phyloP scores from a whole-genome alignment of 2,888 invertebrate species.

The Amblyjoppa proteus region DNA sequence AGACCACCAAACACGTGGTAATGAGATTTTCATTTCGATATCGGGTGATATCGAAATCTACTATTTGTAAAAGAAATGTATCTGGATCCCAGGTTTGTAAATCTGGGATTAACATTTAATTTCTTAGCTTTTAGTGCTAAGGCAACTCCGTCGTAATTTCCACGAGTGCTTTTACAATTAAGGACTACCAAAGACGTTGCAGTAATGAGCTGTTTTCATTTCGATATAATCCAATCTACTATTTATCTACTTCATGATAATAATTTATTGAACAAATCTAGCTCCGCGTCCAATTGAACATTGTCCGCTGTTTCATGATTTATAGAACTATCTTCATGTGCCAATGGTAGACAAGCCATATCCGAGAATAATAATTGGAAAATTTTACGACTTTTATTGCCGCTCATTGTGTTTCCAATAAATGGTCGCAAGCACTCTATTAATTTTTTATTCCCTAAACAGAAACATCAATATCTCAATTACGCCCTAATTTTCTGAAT shows the following conservation, averaged over 20 bases:
- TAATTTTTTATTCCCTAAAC: neutral
- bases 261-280: neutral
- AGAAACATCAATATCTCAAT: neutral
- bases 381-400: neutral
- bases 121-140: too few relatives aligned
- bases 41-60: neutral
- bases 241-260: neutral
- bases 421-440: neutral
- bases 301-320: neutral
- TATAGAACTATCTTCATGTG: neutral
- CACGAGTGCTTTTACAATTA: too few relatives aligned
- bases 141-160: too few relatives aligned
- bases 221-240: neutral
- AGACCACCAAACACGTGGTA: neutral
- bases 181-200: neutral
- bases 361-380: neutral
- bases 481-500: neutral
- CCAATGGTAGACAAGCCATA: neutral
- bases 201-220: neutral
- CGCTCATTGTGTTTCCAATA: too few relatives aligned
- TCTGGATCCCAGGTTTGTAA: too few relatives aligned
- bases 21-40: neutral
- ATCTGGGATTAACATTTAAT: too few relatives aligned
- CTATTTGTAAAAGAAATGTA: neutral
- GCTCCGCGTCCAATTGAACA: neutral